Base-by-base conservation (phyloP, 2,797 vertebrate genomes). In the Petrocephalus schoutedeni region DNA sequence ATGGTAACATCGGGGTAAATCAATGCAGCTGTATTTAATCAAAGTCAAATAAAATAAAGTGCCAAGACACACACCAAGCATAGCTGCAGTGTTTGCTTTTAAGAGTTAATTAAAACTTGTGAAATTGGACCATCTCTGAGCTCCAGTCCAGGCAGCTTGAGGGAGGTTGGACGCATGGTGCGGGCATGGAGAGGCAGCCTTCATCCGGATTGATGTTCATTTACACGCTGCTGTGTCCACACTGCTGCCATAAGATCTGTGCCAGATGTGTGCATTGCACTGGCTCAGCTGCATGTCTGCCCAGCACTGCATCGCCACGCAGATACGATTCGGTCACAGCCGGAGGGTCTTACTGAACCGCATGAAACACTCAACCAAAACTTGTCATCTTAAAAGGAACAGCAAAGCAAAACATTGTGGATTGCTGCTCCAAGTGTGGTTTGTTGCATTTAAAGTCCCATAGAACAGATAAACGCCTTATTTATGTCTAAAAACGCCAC, bases 321-420 rank as follows among this genome's bases (percentile, higher is more conserved):
- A 71, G 64, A 67, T 67, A 67, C 32, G 64, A 71, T 36, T 36
- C 12, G 12, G 28, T 41, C 36, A 2, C 71, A 77, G 41, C 71
- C 91, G 95, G 94, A 95, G 96, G 94, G 94, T 92, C 91, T 95
- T 93, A 93, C 94, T 71, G 32, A 96, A 92, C 93, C 93, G 94
- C 93, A 92, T 94, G 95, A 96, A 96, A 94, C 92, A 95, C 95
- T 95, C 95, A 94, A 95, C 95, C 95, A 94, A 92, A 94, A 95
- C 91, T 92, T 95, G 95, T 95, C 95, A 95, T 95, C 94, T 96
- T 96, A 93, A 95, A 95, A 96, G 95, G 89, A 91, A 91, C 90
- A 88, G 28, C 36, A 51, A n/a, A 61, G 32, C 59, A 86, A 64
- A 64, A 86, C 85, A 41, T 8, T 36, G 57, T 45, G 85, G 85